Percentiles rank a stretch among this genome's conserved stretches.
Conservation (phyloP, 2,888 invertebrate species). For the Clistopyga incitator region DNA sequence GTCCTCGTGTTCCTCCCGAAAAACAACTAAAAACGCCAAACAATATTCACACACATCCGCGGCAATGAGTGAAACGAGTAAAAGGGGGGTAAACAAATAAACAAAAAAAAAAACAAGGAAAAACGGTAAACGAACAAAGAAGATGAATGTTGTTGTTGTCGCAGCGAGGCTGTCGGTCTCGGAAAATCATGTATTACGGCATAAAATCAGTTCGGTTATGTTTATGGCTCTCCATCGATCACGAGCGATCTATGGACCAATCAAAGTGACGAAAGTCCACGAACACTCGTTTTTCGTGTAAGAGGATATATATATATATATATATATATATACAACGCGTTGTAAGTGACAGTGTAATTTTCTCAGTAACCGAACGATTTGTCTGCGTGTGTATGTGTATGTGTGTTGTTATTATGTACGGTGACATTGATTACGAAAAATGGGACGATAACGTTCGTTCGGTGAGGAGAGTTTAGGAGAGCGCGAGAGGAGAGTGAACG, state of each 20-base stretch:
- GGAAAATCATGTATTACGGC: constrained; percentile 23
- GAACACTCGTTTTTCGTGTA: background rate
- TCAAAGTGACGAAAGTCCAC: background rate
- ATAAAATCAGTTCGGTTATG: constrained; percentile 8
- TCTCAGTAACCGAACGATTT: too few species aligned
- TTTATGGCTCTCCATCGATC: constrained; percentile 17
- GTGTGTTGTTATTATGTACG: constrained; percentile 23
- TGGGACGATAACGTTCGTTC: constrained; percentile 12
- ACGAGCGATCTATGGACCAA: background rate
- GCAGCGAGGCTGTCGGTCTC: constrained; percentile 19
- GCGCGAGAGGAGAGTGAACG: constrained; percentile 18
- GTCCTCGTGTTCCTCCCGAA: constrained; percentile 36
- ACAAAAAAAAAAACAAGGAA: background rate
- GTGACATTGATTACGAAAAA: constrained; percentile 12
- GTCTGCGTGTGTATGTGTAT: too few species aligned
- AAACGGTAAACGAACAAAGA: background rate
- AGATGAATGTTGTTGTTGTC: constrained; percentile 41
- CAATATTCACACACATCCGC: too few species aligned
- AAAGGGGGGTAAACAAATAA: background rate
- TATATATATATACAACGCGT: background rate
- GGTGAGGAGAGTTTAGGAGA: constrained; percentile 16
- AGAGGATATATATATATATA: too few species aligned
- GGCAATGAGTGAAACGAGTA: too few species aligned
- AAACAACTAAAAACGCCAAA: background rate
- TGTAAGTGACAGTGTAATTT: constrained; percentile 25